A percentile compares a stretch with the other conserved stretches of the same genome.
Conservation (phyloP, 1,140 invertebrate species). For the Macrocentrus cingulum region DNA sequence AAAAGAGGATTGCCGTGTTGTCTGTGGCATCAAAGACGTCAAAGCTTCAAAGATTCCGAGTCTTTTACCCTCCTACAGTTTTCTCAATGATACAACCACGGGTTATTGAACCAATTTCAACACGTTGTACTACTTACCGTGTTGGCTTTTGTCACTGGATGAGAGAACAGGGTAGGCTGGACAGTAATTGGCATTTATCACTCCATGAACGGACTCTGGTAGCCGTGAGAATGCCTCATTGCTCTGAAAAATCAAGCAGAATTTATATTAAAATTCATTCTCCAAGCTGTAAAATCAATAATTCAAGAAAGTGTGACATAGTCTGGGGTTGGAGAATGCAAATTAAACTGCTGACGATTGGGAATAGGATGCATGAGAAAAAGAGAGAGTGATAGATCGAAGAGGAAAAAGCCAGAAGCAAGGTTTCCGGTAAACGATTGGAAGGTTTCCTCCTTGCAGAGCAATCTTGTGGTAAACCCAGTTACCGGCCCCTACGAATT, state of each 20-base stretch:
- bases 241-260: slow-evolving; percentile 41
- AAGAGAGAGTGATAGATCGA: slow-evolving; percentile 26
- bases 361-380: slow-evolving; percentile 27
- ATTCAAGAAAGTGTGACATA: background rate
- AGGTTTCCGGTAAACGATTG: slow-evolving; percentile 55
- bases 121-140: slow-evolving; percentile 21
- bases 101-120: background rate
- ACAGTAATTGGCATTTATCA: slow-evolving; percentile 24
- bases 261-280: no score
- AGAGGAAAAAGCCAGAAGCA: no score
- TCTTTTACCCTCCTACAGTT: background rate
- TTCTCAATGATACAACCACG: background rate
- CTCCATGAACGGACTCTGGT: slow-evolving; percentile 28
- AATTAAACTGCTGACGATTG: background rate
- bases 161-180: slow-evolving; percentile 20
- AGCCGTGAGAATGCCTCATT: slow-evolving; percentile 39
- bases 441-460: slow-evolving; percentile 56
- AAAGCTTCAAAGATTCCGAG: slow-evolving; percentile 15
- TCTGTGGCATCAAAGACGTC: slow-evolving; percentile 5
- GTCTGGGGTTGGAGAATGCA: background rate
- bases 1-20: no score
- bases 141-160: slow-evolving; percentile 26
- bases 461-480: slow-evolving; percentile 58
- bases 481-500: slow-evolving; percentile 54
- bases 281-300: background rate